Percentiles rank a stretch among this genome's conserved stretches.
phyloP scores from a whole-genome alignment of 2,113 vertebrate species.

The Ceyx margarethae region DNA sequence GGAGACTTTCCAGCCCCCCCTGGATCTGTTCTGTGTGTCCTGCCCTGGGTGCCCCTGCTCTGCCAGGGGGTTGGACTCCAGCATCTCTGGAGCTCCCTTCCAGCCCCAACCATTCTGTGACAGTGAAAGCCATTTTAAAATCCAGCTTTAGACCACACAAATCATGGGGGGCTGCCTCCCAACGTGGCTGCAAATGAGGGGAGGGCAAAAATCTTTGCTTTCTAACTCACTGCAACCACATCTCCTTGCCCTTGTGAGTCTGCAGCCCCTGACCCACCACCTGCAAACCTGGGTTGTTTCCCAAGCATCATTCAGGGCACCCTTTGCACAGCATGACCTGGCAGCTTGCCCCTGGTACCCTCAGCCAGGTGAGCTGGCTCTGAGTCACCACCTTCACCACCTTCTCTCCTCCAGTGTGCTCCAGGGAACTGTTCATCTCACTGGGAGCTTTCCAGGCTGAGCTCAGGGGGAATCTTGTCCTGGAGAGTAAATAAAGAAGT shows the following conservation, averaged over 20 bases:
- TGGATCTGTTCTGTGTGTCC: no score
- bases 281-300: neutral
- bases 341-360: neutral
- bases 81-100: no score
- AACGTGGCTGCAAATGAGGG: neutral
- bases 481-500: neutral
- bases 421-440: neutral
- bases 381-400: neutral
- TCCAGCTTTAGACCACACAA: neutral
- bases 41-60: no score
- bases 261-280: neutral
- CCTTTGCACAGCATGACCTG: fast-evolving
- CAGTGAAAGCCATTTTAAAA: neutral
- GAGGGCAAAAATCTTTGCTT: neutral
- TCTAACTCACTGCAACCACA: neutral
- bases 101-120: no score
- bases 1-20: no score
- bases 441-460: neutral
- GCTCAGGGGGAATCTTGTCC: neutral
- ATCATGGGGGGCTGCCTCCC: fast-evolving
- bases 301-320: neutral
- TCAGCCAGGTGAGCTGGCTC: neutral
- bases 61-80: no score
- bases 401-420: neutral
- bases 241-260: fast-evolving